Base-by-base conservation (phyloP, 2,113 vertebrate species). In the Colistium nudipinnis region DNA sequence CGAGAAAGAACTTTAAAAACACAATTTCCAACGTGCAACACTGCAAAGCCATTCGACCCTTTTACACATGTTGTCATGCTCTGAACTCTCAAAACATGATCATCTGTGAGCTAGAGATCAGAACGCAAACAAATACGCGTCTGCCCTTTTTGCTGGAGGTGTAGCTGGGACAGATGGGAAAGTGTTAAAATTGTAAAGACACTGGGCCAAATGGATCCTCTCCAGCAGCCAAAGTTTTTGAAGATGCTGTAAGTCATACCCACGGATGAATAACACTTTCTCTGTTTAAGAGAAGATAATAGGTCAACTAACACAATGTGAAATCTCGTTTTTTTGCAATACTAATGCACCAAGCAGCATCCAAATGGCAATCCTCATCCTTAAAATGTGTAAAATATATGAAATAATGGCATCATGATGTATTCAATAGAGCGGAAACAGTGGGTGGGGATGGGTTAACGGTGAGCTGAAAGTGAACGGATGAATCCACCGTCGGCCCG, bases 361-460 rank as follows among this genome's bases (percentile, higher is more conserved):
- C 43, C 22, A 47, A 41, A 44, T 8, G 8, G 27, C 10, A 52
- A 35, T 3, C 51, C 19, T 27, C n/a, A 25, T 6, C 25, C 19
- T 31, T 20, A 25, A 4, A 51, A n/a, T n/a, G n/a, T n/a, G n/a
- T n/a, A n/a, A n/a, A n/a, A n/a, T n/a, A n/a, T n/a, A n/a, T 48
- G 51, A 43, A 52, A 41, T 4, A 24, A 28, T n/a, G 10, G 38
- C 6, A 63, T 57, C 39, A 79, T 81, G 6, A 81, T 78, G 76
- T 59, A 73, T 79, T 67, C 44, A 85, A 55, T 31, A 51, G 1
- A 35, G 24, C 35, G 45, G 22, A 49, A 16, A 25, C 2, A 45
- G 3, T 16, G 39, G 20, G 10, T 16, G 39, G 9, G 11, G 3
- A 22, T 38, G 4, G 36, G 11, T 33, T 4, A 33, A 33, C 9